A percentile compares a stretch with the other conserved stretches of the same genome.
Evolutionary conservation across 2,113 vertebrate genomes (phyloP).

Genomic region (Rhadina sibilatrix): DNA sequence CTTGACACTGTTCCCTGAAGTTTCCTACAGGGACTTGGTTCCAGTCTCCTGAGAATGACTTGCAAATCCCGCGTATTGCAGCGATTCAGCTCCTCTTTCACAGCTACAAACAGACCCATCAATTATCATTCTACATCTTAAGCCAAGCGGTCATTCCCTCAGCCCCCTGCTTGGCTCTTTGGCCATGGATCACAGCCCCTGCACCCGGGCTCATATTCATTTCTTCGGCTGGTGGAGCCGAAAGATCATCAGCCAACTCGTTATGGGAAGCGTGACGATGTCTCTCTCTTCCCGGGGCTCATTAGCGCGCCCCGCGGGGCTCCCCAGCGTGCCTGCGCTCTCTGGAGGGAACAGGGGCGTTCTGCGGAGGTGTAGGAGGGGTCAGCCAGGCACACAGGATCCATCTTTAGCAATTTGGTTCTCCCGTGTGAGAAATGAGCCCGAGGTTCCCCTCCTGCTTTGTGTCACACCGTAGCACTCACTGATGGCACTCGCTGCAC

Average conservation of each 20-base stretch:
- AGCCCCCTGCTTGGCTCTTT: neutral
- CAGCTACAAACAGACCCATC: neutral
- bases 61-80: neutral
- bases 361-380: neutral
- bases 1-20: neutral
- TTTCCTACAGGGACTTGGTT: neutral
- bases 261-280: neutral
- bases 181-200: neutral
- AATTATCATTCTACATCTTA: neutral
- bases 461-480: neutral
- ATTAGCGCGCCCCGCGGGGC: neutral
- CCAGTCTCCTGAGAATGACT: neutral
- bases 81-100: neutral
- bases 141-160: neutral
- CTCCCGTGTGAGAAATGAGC: neutral
- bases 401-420: neutral
- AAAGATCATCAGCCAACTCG: neutral
- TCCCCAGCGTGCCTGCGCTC: neutral
- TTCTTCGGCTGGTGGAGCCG: neutral
- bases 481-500: neutral
- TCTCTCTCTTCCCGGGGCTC: neutral
- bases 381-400: neutral
- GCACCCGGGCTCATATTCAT: neutral
- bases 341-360: neutral
- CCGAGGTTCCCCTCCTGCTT: neutral